phyloP scores from a whole-genome alignment of 2,113 vertebrate species.

The Gadus chalcogrammus region DNA sequence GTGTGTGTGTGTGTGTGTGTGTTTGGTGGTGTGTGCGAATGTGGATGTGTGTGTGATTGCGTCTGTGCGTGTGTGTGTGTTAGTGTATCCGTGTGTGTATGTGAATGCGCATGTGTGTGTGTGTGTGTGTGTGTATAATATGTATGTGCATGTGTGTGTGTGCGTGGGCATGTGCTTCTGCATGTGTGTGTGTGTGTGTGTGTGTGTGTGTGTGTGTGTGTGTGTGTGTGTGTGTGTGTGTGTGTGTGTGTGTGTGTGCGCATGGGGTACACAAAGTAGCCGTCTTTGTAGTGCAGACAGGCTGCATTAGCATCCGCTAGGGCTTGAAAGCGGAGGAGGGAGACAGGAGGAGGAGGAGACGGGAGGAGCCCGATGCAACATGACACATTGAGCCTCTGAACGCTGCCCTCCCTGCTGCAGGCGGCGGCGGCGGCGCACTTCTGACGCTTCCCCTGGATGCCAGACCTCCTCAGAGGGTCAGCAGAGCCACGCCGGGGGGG shows the following conservation, averaged over 20 bases:
- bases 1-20: too few relatives aligned
- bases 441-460: constrained; percentile 32
- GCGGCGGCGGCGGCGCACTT: constrained; percentile 47
- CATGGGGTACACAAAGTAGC: not conserved
- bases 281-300: constrained; percentile 47
- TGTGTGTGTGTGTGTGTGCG: constrained; percentile 9
- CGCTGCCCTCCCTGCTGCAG: constrained; percentile 40
- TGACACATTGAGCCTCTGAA: constrained; percentile 48
- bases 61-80: too few relatives aligned
- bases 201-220: constrained; percentile 17
- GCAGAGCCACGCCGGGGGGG: constrained; percentile 44
- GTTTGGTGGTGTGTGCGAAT: constrained; percentile 13
- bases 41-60: too few relatives aligned
- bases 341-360: constrained; percentile 2
- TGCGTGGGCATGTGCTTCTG: too few relatives aligned
- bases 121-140: constrained; percentile 19
- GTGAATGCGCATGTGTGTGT: too few relatives aligned
- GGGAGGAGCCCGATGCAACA: constrained; percentile 31
- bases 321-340: constrained; percentile 14
- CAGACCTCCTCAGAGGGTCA: constrained; percentile 37
- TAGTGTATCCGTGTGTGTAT: too few relatives aligned
- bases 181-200: constrained; percentile 18
- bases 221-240: too few relatives aligned
- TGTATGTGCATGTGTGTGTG: not conserved
- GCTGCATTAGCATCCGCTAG: constrained; percentile 45